A percentile compares a stretch with the other conserved stretches of the same genome.
Conservation (phyloP, 2,113 vertebrate species). For the Phyllostomus discolor region DNA sequence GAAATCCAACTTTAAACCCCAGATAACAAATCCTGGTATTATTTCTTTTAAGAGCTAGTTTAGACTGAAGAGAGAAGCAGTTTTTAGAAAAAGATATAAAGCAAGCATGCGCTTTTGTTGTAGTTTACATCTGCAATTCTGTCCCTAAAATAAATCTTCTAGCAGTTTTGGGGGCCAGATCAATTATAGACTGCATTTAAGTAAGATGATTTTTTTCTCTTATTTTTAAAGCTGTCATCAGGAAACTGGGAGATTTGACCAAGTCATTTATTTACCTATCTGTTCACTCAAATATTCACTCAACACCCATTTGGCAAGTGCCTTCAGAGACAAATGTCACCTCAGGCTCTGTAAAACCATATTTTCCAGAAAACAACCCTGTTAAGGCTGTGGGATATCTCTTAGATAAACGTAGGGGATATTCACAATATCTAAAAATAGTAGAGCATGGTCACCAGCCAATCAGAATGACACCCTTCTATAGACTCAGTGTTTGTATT, state of each 20-base stretch:
- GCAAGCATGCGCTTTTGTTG: neutral
- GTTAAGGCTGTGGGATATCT: neutral
- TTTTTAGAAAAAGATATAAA: conserved; percentile 19
- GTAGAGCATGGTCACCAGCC: neutral
- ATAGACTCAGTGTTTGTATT: neutral
- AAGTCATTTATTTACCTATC: neutral
- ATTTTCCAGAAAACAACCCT: neutral
- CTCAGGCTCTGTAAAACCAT: neutral
- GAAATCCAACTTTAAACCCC: neutral
- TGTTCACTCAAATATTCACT: neutral
- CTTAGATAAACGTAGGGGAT: neutral
- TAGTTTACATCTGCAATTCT: neutral
- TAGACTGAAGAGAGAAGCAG: neutral
- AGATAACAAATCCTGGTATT: neutral
- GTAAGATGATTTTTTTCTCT: neutral
- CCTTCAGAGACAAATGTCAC: neutral
- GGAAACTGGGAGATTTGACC: neutral
- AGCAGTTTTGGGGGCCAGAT: neutral
- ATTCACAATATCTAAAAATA: neutral
- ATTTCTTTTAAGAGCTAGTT: conserved; percentile 23
- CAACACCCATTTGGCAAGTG: neutral
- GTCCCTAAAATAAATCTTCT: neutral
- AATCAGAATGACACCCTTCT: neutral
- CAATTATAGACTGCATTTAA: neutral
- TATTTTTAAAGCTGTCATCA: neutral